These are phyloP conservation scores for Panulirus ornatus DNA, from an alignment of 1,140 invertebrate species.

Conservation along the genomic window DNA sequence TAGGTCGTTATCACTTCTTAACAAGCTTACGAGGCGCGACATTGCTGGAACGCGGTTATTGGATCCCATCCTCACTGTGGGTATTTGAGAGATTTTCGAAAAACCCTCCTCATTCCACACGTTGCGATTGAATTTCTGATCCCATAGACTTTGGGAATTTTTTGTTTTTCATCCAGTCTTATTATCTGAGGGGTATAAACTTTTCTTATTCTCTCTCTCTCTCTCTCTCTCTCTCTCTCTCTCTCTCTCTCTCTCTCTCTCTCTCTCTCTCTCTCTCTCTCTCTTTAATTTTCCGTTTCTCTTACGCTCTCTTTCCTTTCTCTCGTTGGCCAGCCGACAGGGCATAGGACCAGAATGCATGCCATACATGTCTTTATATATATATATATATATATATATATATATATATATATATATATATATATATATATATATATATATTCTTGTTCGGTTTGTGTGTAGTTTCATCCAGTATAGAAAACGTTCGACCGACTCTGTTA, in stretches of 20 bases:
- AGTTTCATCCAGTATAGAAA: not conserved
- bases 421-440: not conserved
- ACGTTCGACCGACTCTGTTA: not conserved
- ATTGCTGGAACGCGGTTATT: not conserved
- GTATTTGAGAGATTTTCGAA: not conserved
- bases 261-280: not conserved
- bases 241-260: conserved; percentile 11
- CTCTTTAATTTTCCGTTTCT: not conserved
- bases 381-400: not conserved
- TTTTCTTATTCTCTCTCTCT: too few species aligned
- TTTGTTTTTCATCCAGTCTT: too few species aligned
- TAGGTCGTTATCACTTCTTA: not conserved
- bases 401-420: not conserved
- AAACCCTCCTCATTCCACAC: not conserved
- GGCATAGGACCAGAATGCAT: not conserved
- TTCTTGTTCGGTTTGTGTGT: not conserved
- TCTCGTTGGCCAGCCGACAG: not conserved
- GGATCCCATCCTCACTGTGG: not conserved
- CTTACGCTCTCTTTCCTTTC: not conserved
- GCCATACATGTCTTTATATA: not conserved
- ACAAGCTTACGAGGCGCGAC: not conserved
- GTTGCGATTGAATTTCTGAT: not conserved
- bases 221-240: too few species aligned
- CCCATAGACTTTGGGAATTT: too few species aligned
- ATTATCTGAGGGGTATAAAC: too few species aligned